Evolutionary conservation across 2,113 vertebrate species (phyloP).

Genomic region (rabbit (Oryctolagus cuniculus)): mOryCun1.1 NC_091436.1:77080501-77081000

Average conservation of each 20-base stretch:
- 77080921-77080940: no score
- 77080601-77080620: background rate
- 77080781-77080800: background rate
- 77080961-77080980: no score
- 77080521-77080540: slow-evolving; percentile 34
- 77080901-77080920: background rate
- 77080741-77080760: background rate
- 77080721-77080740: slow-evolving; percentile 8
- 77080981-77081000: no score
- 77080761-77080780: background rate
- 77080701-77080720: slow-evolving; percentile 43
- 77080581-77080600: background rate
- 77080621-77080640: background rate
- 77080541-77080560: background rate
- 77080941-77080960: no score
- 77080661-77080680: slow-evolving; percentile 29
- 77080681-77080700: slow-evolving; percentile 49
- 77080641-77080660: background rate
- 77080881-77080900: background rate
- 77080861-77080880: background rate
- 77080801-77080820: background rate
- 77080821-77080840: background rate
- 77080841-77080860: background rate
- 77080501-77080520: background rate
- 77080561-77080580: background rate